These are phyloP conservation scores for Chirona hameri DNA, from an alignment of 2,888 invertebrate genomes.

Conservation along the genomic window DNA sequence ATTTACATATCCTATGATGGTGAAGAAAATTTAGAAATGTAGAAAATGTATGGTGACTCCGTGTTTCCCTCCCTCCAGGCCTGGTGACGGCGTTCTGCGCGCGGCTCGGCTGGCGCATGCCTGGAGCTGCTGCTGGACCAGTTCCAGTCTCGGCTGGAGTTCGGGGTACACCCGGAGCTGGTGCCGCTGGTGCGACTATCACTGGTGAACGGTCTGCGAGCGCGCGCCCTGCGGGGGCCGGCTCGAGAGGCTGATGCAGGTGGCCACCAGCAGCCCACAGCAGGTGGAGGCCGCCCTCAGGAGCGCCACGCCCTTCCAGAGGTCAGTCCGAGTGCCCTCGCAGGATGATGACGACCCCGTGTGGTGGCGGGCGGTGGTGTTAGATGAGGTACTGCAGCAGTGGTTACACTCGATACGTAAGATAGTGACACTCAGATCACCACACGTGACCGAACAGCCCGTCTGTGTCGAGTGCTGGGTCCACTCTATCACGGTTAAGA, in stretches of 20 bases:
- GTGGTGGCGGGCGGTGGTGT: too few relatives aligned
- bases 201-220: conserved; percentile 75
- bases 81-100: conserved; percentile 96
- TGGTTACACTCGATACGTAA: too few relatives aligned
- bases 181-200: conserved; percentile 84
- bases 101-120: conserved; percentile 86
- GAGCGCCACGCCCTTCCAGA: conserved; percentile 79
- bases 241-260: conserved; percentile 67
- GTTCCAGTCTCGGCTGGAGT: conserved; percentile 89
- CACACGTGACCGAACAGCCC: too few relatives aligned
- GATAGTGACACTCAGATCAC: too few relatives aligned
- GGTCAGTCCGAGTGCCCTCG: conserved; percentile 44
- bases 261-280: conserved; percentile 69
- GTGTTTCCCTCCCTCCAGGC: conserved; percentile 54
- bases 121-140: conserved; percentile 83
- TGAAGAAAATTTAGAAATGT: too few relatives aligned
- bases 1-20: too few relatives aligned
- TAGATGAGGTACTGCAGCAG: too few relatives aligned
- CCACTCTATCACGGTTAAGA: too few relatives aligned
- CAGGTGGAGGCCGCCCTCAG: conserved; percentile 71
- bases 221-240: conserved; percentile 78
- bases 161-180: conserved; percentile 88
- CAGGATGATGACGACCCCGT: too few relatives aligned
- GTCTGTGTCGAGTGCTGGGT: too few relatives aligned
- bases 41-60: too few relatives aligned